Base-by-base conservation (phyloP, 2,113 vertebrate species). In the Garra rufa region DNA sequence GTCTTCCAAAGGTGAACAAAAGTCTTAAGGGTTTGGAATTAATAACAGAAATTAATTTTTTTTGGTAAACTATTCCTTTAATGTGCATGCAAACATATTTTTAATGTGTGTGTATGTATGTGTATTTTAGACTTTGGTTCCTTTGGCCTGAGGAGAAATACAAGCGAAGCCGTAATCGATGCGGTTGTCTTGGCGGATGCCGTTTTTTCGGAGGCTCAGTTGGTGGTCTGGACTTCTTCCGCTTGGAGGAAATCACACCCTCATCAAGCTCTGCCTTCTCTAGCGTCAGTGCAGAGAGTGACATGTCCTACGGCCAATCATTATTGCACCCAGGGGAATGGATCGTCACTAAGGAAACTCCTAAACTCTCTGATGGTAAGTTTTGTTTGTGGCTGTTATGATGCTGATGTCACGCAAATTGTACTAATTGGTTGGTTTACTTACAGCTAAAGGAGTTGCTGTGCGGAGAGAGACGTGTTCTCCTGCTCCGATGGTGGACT, bases 251-350 rank as follows among this genome's bases (percentile, higher is more conserved):
- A 75, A 91, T 97, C 85, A 98, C 96, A 0, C 97, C 98, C 6
- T 98, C 97, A 1, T 97, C 97, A 87, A 97, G 96, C 52, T 97
- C 98, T 28, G 97, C 96, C 15, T 97, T 97, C 88, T 97, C 96
- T 61, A 95, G 94, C 83, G 93, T 95, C 7, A 96, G 94, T 89
- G 88, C 92, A 0, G 97, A 98, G 79, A 93, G 93, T 1, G 97
- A 99, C 88, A 97, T 99, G 97, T 96, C 95, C 90, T 99, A 99
- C 9, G 98, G 98, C 26, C 98, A 98, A 85, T 99, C 97, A 52
- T 89, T 99, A 87, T 93, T 99, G 13, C 97, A 97, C 50, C 97
- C 98, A 17, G 96, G 95, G 83, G 97, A 99, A 92, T 97, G 96
- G 96, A 98, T 99, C 82, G 93, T 97, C 87, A 96, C 95, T 3